Evolutionary conservation across 64 coral and sea anemone genomes (phyloP), one percentile per base, ranked within the genome.

Genomic region (Montipora cactus): DNA sequence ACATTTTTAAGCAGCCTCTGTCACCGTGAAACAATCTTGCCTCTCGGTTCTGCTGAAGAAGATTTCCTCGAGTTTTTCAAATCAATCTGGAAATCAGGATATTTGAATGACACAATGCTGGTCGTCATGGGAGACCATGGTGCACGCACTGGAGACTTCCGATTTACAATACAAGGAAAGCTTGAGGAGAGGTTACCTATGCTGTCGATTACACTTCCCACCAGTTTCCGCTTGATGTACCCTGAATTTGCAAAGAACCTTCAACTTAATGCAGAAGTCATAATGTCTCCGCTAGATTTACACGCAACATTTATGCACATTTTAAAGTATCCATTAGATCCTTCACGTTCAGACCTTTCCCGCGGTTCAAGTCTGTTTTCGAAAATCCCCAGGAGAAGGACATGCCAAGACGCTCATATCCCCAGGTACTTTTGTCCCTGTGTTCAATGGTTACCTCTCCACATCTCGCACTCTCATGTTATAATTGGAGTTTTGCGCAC

Each of bases 231-330:
- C 14, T 44, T 53, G 45, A 95, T 92, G n/a, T 77, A 98, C 49
- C 85, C 90, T 88, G 53, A 77, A 3, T 88, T 98, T 4, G 45
- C 73, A 44, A 75, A 70, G 18, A 95, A 98, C 84, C 74, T 98
- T 19, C 57, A 64, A 47, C 78, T 48, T 9, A 98, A 98, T 15
- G 95, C 89, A 19, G 83, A 91, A 15, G 70, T 93, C 4, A 98
- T 98, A n/a, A 98, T 92, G 18, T 95, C 96, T 5, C 96, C 96
- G 1, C 74, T 98, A 57, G 96, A 98, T 79, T 12, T 98, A 76
- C 96, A 98, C 70, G 96, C 96, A 58, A 98, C 96, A 18, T 98
- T 98, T 62, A 92, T 98, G 96, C 96, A 98, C 22, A 51, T 95
- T 12, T 70, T 98, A 9, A 95, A 98, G 47, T 98, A 95, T 53